These are phyloP conservation scores for Myotis myotis DNA, from an alignment of 2,797 vertebrate species.

Conservation along the genomic window DNA sequence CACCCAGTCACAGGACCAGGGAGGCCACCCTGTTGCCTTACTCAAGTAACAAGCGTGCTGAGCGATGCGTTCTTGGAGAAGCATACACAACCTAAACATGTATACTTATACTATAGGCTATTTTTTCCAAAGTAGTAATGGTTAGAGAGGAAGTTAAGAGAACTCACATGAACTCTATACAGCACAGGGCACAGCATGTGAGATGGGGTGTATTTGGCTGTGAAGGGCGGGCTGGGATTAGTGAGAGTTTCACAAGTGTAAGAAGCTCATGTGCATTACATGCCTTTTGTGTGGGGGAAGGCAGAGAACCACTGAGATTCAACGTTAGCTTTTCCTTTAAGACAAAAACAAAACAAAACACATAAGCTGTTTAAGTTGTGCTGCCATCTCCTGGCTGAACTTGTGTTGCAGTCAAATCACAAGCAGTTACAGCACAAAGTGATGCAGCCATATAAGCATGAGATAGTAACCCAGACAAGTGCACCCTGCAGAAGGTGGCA, in stretches of 20 bases:
- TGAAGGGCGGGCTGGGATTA: not conserved
- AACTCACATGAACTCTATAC: not conserved
- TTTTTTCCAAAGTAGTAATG: not conserved
- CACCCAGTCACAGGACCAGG: not conserved
- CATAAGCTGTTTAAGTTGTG: not conserved
- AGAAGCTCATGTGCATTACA: not conserved
- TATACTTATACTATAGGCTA: no score
- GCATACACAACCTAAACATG: not conserved
- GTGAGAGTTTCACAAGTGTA: not conserved
- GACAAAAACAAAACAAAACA: not conserved
- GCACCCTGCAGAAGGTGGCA: not conserved
- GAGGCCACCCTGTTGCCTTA: not conserved
- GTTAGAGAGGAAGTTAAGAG: not conserved
- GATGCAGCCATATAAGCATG: not conserved
- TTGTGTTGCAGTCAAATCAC: not conserved
- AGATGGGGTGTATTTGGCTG: not conserved
- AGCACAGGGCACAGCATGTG: not conserved
- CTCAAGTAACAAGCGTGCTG: not conserved
- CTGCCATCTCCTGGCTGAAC: conserved; percentile 50
- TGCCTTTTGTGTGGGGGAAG: not conserved
- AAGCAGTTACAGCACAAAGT: not conserved
- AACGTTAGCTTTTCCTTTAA: not conserved
- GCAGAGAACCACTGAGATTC: not conserved
- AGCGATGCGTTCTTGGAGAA: not conserved
- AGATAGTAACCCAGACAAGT: not conserved